A percentile compares a stretch with the other conserved stretches of the same genome.
These are phyloP conservation scores for honey bee (Apis mellifera) DNA, from an alignment of 1,140 invertebrate genomes.

Conservation along the genomic window Amel_HAv3.1 CM009932.2:10115501-10116000, in stretches of 20 bases:
- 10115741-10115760: not conserved
- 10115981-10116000: conserved; percentile 50
- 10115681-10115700: not conserved
- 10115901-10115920: not conserved
- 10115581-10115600: not conserved
- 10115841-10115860: not conserved
- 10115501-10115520: not conserved
- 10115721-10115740: not conserved
- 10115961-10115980: conserved; percentile 41
- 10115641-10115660: not conserved
- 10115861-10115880: not conserved
- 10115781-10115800: not conserved
- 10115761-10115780: not conserved
- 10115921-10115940: not conserved
- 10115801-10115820: not conserved
- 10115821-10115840: not conserved
- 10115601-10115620: not conserved
- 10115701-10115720: not conserved
- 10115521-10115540: not conserved
- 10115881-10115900: not conserved
- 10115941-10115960: not conserved
- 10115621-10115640: not conserved
- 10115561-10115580: not conserved
- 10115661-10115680: not conserved
- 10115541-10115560: not conserved